Conservation (phyloP, 2,888 invertebrate genomes). For the Acronicta aceris region DNA sequence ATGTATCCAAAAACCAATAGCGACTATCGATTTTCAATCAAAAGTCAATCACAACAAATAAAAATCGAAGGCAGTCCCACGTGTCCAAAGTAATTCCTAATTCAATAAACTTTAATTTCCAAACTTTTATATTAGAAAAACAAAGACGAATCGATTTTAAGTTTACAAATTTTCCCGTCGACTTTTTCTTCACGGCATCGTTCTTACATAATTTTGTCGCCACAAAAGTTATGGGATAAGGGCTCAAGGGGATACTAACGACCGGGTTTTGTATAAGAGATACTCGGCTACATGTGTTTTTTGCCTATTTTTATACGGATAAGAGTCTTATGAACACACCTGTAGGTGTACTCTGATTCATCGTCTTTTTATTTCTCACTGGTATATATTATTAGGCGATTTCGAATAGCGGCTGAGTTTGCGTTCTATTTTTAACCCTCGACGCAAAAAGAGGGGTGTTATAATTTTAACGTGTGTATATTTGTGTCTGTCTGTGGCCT, state of each 20-base stretch:
- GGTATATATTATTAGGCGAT: slow-evolving; percentile 3
- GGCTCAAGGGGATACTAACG: slow-evolving; percentile 42
- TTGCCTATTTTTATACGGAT: slow-evolving; percentile 20
- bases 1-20: too few relatives aligned
- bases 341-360: slow-evolving; percentile 35
- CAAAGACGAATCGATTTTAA: slow-evolving; percentile 51
- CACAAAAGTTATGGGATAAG: slow-evolving; percentile 45
- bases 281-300: slow-evolving; percentile 36
- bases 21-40: slow-evolving; percentile 23
- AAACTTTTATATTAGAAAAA: slow-evolving; percentile 54
- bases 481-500: too few relatives aligned
- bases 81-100: slow-evolving; percentile 36
- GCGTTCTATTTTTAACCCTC: not conserved
- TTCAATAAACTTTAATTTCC: slow-evolving; percentile 49
- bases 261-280: slow-evolving; percentile 48
- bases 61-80: slow-evolving; percentile 31
- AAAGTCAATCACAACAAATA: slow-evolving; percentile 31
- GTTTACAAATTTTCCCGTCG: slow-evolving; percentile 31
- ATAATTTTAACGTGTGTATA: too few relatives aligned
- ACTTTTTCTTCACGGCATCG: slow-evolving; percentile 25
- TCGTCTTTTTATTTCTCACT: slow-evolving; percentile 27
- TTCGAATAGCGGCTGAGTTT: not conserved
- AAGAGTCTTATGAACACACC: slow-evolving; percentile 31
- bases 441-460: too few relatives aligned
- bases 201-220: slow-evolving; percentile 48